Conservation (phyloP, 2,888 invertebrate genomes). For the Caenorhabditis uteleia region DNA sequence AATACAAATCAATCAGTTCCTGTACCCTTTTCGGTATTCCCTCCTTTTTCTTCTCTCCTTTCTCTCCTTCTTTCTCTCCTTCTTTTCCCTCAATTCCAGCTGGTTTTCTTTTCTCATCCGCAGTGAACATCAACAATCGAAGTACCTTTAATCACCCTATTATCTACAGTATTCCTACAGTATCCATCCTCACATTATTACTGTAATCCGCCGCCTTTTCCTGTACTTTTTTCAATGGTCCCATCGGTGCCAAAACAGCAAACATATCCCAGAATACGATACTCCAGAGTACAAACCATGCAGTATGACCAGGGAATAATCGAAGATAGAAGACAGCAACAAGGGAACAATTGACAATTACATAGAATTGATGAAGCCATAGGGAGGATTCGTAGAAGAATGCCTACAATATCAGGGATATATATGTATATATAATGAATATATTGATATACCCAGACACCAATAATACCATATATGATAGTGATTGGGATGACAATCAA, state of each 20-base stretch:
- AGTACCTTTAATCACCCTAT: conserved; percentile 17
- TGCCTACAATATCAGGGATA: conserved; percentile 15
- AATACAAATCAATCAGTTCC: conserved; percentile 21
- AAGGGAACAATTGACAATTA: conserved; percentile 56
- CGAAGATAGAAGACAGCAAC: conserved; percentile 57
- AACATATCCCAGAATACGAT: conserved; percentile 46
- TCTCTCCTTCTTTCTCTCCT: conserved; percentile 14
- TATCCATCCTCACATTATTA: conserved; percentile 39
- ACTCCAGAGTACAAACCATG: conserved; percentile 54
- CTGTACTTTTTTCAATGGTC: conserved; percentile 54
- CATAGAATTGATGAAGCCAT: conserved; percentile 52
- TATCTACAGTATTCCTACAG: not conserved
- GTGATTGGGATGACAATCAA: conserved; percentile 3
- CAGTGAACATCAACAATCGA: conserved; percentile 58
- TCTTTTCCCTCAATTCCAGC: conserved; percentile 16
- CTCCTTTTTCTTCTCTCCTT: conserved; percentile 10
- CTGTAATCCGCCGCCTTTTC: conserved; percentile 59
- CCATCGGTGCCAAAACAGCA: conserved; percentile 57
- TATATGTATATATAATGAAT: not conserved
- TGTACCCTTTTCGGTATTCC: conserved; percentile 8
- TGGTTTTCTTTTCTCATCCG: conserved; percentile 22
- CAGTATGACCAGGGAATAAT: conserved; percentile 52
- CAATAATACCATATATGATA: conserved; percentile 18
- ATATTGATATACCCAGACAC: not conserved
- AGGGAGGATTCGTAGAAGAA: conserved; percentile 42